phyloP scores from a whole-genome alignment of 2,888 invertebrate genomes.

The Phrixothrix hirtus region DNA sequence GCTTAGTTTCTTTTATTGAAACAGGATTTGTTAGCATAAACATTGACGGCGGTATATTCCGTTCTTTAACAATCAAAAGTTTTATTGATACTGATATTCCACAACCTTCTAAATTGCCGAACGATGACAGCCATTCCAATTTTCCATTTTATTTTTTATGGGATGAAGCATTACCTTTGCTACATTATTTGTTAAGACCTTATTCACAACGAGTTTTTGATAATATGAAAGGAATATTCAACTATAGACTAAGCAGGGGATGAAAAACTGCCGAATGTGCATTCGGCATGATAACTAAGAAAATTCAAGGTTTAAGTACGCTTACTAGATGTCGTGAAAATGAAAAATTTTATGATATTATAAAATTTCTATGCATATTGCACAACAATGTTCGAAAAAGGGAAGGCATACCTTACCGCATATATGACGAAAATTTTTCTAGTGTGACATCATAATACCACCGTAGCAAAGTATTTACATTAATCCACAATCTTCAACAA shows the following conservation, averaged over 20 bases:
- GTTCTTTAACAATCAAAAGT: constrained; percentile 5
- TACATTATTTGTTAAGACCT: constrained; percentile 38
- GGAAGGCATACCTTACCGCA: constrained; percentile 4
- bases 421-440: neutral
- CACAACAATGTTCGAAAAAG: constrained; percentile 25
- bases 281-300: constrained; percentile 36
- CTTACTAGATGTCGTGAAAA: constrained; percentile 26
- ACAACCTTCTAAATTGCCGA: constrained; percentile 12
- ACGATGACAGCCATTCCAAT: constrained; percentile 12
- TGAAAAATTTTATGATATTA: constrained; percentile 23
- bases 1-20: neutral
- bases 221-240: constrained; percentile 25
- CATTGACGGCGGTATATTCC: neutral
- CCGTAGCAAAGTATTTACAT: neutral
- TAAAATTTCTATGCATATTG: constrained; percentile 32
- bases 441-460: neutral
- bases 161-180: constrained; percentile 38
- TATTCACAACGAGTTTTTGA: constrained; percentile 34
- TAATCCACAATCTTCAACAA: no score
- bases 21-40: neutral
- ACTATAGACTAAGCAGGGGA: constrained; percentile 35
- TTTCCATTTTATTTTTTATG: constrained; percentile 36
- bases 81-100: constrained; percentile 23
- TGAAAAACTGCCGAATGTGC: constrained; percentile 26
- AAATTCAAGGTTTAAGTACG: constrained; percentile 31